Evolutionary conservation across 2,113 vertebrate genomes (phyloP).

Genomic region (Narcine bancroftii): DNA sequence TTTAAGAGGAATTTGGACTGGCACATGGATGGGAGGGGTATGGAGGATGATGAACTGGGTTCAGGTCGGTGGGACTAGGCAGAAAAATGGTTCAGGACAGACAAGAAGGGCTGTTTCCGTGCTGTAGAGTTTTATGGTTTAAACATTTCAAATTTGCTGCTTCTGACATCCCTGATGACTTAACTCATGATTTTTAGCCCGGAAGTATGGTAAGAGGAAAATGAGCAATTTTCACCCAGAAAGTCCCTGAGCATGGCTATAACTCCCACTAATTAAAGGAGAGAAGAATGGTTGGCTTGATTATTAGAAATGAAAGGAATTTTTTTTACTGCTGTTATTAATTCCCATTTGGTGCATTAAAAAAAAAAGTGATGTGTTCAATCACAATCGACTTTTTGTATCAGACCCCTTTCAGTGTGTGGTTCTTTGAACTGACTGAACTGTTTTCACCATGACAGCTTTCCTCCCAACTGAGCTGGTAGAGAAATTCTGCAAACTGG

Average conservation of each 20-base stretch:
- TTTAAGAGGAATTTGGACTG: too few relatives aligned
- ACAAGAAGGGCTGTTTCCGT: too few relatives aligned
- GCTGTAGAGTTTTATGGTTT: too few relatives aligned
- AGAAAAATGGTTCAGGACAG: too few relatives aligned
- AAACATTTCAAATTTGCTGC: background rate
- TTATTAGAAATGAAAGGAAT: background rate
- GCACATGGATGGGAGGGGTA: too few relatives aligned
- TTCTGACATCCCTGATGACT: background rate
- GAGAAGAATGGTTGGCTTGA: background rate
- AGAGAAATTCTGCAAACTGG: background rate
- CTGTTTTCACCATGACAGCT: slow-evolving; percentile 7
- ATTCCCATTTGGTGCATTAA: background rate
- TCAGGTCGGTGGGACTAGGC: too few relatives aligned
- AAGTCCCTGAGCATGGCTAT: background rate
- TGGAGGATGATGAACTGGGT: too few relatives aligned
- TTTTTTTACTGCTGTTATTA: background rate
- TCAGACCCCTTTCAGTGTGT: background rate
- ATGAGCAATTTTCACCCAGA: background rate
- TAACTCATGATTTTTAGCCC: background rate
- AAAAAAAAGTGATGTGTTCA: background rate
- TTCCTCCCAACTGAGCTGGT: background rate
- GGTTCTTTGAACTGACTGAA: background rate
- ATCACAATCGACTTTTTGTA: background rate
- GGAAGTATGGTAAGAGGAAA: background rate
- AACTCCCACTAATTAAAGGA: background rate